Evolutionary conservation across 2,888 invertebrate genomes (phyloP).

Genomic region (Drosophila acutilabella): DNA sequence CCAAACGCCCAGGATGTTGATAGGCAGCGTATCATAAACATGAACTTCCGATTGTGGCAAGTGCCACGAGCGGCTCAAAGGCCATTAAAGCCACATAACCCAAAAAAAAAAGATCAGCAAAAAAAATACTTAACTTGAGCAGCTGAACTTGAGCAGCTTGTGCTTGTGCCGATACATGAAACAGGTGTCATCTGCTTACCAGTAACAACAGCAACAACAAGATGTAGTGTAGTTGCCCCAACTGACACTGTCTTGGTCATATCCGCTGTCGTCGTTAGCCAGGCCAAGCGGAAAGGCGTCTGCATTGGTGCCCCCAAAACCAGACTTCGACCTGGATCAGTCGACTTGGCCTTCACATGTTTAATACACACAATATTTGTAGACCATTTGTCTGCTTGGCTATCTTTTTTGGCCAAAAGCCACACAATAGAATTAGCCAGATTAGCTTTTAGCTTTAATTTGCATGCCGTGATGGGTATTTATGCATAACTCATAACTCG

Average conservation of each 20-base stretch:
- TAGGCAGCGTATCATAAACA: conserved; percentile 66
- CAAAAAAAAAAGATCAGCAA: conserved; percentile 16
- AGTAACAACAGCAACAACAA: conserved; percentile 9
- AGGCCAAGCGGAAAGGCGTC: conserved; percentile 56
- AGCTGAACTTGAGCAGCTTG: conserved; percentile 71
- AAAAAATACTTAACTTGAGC: conserved; percentile 44
- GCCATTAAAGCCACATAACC: conserved; percentile 41
- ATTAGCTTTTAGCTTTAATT: conserved; percentile 34
- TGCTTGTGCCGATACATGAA: conserved; percentile 40
- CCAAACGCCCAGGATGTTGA: conserved; percentile 33
- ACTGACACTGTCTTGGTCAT: conserved; percentile 49
- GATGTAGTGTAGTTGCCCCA: conserved; percentile 3
- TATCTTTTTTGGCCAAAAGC: background rate
- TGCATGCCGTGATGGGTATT: conserved; percentile 32
- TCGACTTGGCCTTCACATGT: conserved; percentile 47
- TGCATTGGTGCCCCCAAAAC: conserved; percentile 3
- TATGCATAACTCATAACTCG: conserved; percentile 15
- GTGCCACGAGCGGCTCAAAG: conserved; percentile 65
- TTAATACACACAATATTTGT: conserved; percentile 11
- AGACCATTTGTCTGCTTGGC: conserved; percentile 26
- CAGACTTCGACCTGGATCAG: conserved; percentile 28
- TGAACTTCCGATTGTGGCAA: conserved; percentile 74
- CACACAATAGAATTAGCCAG: conserved; percentile 48
- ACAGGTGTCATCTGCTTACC: conserved; percentile 61
- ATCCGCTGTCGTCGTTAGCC: conserved; percentile 56